Base-by-base conservation (phyloP, 1,140 invertebrate species). In the Drusus annulatus region DNA sequence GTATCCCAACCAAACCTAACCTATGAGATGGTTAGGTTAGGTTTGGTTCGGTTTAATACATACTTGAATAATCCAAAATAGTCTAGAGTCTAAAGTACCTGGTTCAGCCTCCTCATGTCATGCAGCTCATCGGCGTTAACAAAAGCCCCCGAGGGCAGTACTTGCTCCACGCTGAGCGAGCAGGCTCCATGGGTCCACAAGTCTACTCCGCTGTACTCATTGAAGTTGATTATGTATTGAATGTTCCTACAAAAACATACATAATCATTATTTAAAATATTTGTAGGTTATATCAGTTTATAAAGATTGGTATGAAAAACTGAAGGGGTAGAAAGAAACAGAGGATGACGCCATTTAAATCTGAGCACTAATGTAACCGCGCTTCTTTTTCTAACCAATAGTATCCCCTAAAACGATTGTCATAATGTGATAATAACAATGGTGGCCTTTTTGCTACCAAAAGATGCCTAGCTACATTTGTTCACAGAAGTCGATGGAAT, bases 171-270 rank as follows among this genome's bases (percentile, higher is more conserved):
- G 50, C 81, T 82, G 15, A 87, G 69, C 63, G 81, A 84, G 71
- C 86, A 87, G 51, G 78, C 76, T 15, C 82, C 68, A 31, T 79
- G 84, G 23, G 83, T 31, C 62, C 85, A 81, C 63, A 84, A 69
- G 21, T 84, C 81, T 16, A 80, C 77, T 68, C 45, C 69, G 68
- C 78, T 84, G 17, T 63, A 80, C 31, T 54, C 75, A 79, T 50
- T 62, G 15, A 84, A 78, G 81, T 88, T 86, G 2, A 89, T 69
- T 8, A 87, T 76, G 85, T 87, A 89, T 45, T 84, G 84, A 52
- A 88, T 83, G 60, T 87, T 83, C 52, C 87, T 87, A 36, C 23
- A 73, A 73, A 25, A 54, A 73, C 3, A 23, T 3, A 25, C 6
- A 25, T 56, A 17, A 17, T 56, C 19, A 56, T 10, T 36, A 36